Evolutionary conservation across 2,797 vertebrate genomes (phyloP), one percentile per base, ranked within the genome.

Genomic region (Pseudocheirus occidentalis): DNA sequence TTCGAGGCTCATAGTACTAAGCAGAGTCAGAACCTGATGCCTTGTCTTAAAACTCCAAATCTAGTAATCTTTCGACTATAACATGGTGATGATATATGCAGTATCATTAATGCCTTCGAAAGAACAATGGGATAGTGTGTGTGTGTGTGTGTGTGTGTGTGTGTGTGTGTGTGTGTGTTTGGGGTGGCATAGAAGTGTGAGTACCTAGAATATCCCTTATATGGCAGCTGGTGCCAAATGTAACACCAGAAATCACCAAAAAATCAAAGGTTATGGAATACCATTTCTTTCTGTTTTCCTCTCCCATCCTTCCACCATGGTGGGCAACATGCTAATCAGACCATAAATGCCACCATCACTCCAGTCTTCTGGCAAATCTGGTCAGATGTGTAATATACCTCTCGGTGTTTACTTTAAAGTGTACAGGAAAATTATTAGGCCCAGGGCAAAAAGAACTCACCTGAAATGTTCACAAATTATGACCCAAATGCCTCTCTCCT

Each of bases 141-240:
- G n/a, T 40, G 5, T 73, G 66, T 73, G 18, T 73, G 55, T 73
- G 59, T 59, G 14, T 66, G 5, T 73, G 58, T 29, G 14, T 66
- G 34, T 73, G 58, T 58, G 14, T 66, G 34, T 66, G n/a, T 40
- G 66, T 73, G 14, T 73, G 52, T 52, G 52, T n/a, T 57, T 92
- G 81, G 53, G n/a, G 55, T 97, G 93, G 92, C 94, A 92, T 91
- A 50, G 95, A 93, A 92, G 59, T 94, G 91, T 31, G 62, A 50
- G 50, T 92, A 93, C 93, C 94, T 96, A 55, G 53, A 94, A 52
- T 96, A 56, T 97, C 95, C 96, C 97, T 97, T 96, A 98, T 95
- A 50, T 40, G 92, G 93, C 91, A 95, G 95, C 93, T 96, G 96
- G 95, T 96, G 92, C 96, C 97, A 97, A 97, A 97, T 91, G 91